Conservation (phyloP, 2,888 invertebrate genomes). For the Sphaerophoria rueppellii region DNA sequence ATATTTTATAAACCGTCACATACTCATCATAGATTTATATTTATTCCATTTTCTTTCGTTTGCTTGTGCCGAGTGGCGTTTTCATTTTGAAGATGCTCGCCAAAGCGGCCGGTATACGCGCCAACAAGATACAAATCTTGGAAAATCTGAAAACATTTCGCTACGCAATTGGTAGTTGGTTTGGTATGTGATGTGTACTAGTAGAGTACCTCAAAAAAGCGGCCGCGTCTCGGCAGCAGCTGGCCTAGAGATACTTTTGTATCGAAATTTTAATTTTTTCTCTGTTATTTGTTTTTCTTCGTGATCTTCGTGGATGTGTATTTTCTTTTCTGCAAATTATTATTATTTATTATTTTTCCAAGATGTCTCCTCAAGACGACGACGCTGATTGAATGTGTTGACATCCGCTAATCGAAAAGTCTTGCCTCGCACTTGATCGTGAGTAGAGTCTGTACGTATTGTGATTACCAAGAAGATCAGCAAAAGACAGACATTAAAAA, state of each 20-base stretch:
- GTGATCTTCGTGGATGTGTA: slow-evolving; percentile 14
- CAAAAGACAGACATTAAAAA: slow-evolving; percentile 25
- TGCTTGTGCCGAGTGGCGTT: slow-evolving; percentile 45
- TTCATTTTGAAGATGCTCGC: slow-evolving; percentile 64
- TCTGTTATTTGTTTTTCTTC: slow-evolving; percentile 40
- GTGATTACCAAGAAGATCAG: slow-evolving; percentile 29
- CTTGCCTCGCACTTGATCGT: slow-evolving; percentile 40
- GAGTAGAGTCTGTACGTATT: neutral
- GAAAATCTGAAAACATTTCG: slow-evolving; percentile 59
- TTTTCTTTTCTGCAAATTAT: slow-evolving; percentile 56
- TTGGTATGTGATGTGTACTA: slow-evolving; percentile 17
- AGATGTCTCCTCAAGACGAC: neutral
- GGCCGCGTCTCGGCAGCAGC: too few relatives aligned
- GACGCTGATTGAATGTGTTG: neutral
- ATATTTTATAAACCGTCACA: slow-evolving; percentile 73
- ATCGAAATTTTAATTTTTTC: neutral
- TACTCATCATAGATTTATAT: slow-evolving; percentile 73
- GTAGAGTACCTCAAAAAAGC: too few relatives aligned
- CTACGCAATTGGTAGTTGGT: slow-evolving; percentile 50
- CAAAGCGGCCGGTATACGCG: slow-evolving; percentile 42
- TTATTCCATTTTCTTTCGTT: slow-evolving; percentile 61
- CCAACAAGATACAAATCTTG: slow-evolving; percentile 58
- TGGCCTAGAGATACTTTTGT: slow-evolving; percentile 17
- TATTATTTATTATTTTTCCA: neutral
- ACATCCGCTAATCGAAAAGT: neutral